A percentile compares a stretch with the other conserved stretches of the same genome.
These are phyloP conservation scores for Vespertilio murinus DNA, from an alignment of 2,797 vertebrate species.

Conservation along the genomic window DNA sequence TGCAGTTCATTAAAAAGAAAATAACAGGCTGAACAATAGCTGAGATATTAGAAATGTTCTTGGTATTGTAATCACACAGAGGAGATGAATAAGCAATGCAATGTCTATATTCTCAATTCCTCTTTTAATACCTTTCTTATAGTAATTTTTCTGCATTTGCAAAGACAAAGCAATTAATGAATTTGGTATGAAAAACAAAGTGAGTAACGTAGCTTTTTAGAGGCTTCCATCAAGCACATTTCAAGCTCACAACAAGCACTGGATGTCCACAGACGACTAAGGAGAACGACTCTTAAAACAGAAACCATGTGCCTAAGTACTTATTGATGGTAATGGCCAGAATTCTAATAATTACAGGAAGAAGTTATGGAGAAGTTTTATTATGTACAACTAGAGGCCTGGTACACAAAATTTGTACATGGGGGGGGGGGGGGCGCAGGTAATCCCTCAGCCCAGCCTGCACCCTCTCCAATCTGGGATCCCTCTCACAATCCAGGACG, in stretches of 20 bases:
- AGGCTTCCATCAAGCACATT: neutral
- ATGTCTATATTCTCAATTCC: neutral
- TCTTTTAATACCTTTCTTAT: neutral
- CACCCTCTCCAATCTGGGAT: no score
- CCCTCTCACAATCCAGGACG: no score
- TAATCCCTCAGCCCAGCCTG: no score
- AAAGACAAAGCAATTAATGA: neutral
- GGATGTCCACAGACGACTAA: neutral
- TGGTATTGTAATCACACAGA: neutral
- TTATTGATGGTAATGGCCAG: neutral
- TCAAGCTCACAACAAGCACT: neutral
- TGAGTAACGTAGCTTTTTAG: neutral
- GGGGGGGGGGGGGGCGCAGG: no score
- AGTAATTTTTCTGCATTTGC: neutral
- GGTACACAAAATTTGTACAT: no score
- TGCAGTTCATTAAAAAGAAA: neutral
- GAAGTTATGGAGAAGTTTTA: neutral
- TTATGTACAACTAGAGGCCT: neutral
- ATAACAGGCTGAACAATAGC: neutral
- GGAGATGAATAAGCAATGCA: neutral
- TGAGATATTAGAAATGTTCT: neutral
- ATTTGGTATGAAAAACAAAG: neutral
- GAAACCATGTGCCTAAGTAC: neutral
- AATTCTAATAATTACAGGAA: neutral
- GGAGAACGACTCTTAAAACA: neutral